Evolutionary conservation across 2,113 vertebrate species (phyloP).

Genomic region (Xyliphius kryptos): DNA sequence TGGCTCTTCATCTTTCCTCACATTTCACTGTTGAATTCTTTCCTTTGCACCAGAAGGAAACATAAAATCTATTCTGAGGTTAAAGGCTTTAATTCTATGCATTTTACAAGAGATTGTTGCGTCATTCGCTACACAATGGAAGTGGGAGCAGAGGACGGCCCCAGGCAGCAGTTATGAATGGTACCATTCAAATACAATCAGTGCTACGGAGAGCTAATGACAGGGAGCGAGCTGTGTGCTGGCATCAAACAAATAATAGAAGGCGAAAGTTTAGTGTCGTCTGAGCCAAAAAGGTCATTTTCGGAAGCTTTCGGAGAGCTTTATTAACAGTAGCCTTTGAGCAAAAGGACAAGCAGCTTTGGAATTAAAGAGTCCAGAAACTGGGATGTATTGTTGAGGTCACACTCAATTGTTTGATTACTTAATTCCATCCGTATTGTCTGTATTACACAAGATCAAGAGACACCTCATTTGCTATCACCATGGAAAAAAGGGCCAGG

Average conservation of each 20-base stretch:
- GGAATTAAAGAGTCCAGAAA: too few species aligned
- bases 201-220: constrained; percentile 48
- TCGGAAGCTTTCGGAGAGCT: neutral
- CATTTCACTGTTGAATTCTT: constrained; percentile 26
- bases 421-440: neutral
- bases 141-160: constrained; percentile 27
- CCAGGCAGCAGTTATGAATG: constrained; percentile 52
- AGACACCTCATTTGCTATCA: neutral
- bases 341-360: neutral
- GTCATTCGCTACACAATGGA: constrained; percentile 37
- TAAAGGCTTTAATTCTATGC: constrained; percentile 13
- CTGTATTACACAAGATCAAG: neutral
- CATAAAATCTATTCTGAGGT: constrained; percentile 28
- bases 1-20: constrained; percentile 12
- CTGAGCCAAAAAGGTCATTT: neutral
- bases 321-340: neutral
- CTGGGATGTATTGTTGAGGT: constrained; percentile 1
- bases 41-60: constrained; percentile 21
- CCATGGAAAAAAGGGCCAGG: constrained; percentile 18
- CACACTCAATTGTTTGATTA: neutral
- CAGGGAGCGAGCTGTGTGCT: constrained; percentile 35
- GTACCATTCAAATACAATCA: constrained; percentile 50
- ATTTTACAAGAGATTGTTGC: constrained; percentile 35
- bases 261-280: constrained; percentile 27
- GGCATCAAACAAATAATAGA: constrained; percentile 13